Base-by-base conservation (phyloP, 2,888 invertebrate genomes). In the Hypselothyrea guttata region DNA sequence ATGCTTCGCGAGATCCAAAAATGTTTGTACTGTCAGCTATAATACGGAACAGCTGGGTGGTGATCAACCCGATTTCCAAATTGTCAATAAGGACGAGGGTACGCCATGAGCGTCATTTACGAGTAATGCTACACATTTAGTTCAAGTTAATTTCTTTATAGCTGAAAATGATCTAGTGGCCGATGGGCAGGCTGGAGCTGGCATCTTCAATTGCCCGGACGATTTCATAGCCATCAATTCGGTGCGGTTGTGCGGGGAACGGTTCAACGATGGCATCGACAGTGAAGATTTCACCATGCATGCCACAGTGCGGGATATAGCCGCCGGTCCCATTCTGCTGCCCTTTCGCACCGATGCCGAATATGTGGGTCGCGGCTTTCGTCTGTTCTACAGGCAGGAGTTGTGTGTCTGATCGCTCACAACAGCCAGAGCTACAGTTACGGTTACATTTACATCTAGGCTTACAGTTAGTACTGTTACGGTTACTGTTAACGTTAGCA, bases 191-290 rank as follows among this genome's bases (percentile, higher is more conserved):
- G 95, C 95, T 1, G 95, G 95, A 0, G 93, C 93, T 41, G 95
- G 95, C 78, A 92, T 94, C 51, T 92, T 93, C 75, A 94, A 94
- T 88, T 95, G 95, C 85, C 94, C 95, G 0, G 93, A 93, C 69
- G 95, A 95, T 86, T 95, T 93, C 90, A 91, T 95, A 38, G 90
- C 94, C 1, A 91, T 95, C 61, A 93, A 94, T 46, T 94, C 94
- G 9, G 91, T 93, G 16, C 91, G 95, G 51, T 90, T 95, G 2
- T 95, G 95, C 75, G 95, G 95, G 0, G 94, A 94, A 49, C 91
- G 93, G 28, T 91, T 95, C 11, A 95, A 95, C 82, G 95, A 95
- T 85, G 95, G 93, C 64, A 84, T 71, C 60, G 86, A 77, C 28
- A 77, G 65, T 58, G 87, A 88, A 42, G 93, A 94, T 87, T 94